Conservation (phyloP, 2,797 vertebrate species). For the Takifugu rubripes region DNA sequence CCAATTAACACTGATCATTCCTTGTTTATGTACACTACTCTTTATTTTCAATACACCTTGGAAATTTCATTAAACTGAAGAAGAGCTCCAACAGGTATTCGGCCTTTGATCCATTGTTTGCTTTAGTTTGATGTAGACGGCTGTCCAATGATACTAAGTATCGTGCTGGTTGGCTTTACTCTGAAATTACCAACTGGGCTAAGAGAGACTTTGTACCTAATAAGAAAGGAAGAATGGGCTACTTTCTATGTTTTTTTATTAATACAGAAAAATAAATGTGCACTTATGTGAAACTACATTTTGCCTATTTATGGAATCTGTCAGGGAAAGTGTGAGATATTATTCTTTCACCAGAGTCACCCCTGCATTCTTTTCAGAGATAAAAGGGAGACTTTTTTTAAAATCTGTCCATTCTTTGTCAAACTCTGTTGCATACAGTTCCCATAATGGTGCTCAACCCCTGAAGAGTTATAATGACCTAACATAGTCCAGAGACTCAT, state of each 20-base stretch:
- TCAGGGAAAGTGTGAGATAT: not conserved
- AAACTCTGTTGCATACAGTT: not conserved
- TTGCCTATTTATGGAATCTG: constrained; percentile 30
- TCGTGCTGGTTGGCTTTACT: constrained; percentile 40
- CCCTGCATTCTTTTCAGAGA: not conserved
- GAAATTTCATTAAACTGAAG: constrained; percentile 65
- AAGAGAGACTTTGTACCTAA: constrained; percentile 33
- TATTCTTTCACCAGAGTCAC: not conserved
- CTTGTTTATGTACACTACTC: constrained; percentile 47
- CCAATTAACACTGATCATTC: constrained; percentile 47
- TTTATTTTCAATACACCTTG: constrained; percentile 48
- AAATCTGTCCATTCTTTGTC: not conserved
- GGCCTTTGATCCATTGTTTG: constrained; percentile 56
- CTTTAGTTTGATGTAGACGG: constrained; percentile 57
- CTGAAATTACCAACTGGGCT: constrained; percentile 32
- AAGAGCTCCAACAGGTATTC: constrained; percentile 38
- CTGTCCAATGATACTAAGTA: constrained; percentile 41
- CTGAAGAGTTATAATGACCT: not conserved
- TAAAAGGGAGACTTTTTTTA: not conserved
- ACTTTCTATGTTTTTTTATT: constrained; percentile 10
- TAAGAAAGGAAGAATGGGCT: constrained; percentile 18
- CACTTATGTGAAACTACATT: constrained; percentile 2
- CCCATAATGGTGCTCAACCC: not conserved
- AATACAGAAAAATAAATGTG: constrained; percentile 30
- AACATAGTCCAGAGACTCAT: not conserved